phyloP scores from a whole-genome alignment of 1,140 invertebrate genomes.

The Pseudomyrmex dendroicus region DNA sequence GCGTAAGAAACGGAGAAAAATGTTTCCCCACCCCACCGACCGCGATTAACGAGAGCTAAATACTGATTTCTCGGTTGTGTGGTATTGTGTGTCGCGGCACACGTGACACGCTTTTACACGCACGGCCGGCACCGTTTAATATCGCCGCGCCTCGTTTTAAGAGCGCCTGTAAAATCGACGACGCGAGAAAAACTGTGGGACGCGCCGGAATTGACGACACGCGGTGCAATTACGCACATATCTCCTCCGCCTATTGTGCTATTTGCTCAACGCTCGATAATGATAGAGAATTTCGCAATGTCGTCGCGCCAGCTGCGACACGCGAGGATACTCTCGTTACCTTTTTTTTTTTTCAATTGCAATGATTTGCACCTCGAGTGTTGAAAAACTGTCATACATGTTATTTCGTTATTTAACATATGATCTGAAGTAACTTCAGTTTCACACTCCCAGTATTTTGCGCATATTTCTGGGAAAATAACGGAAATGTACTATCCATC shows the following conservation, averaged over 20 bases:
- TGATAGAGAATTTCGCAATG: constrained; percentile 47
- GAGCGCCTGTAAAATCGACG: constrained; percentile 19
- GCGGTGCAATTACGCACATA: constrained; percentile 37
- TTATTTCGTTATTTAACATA: background rate
- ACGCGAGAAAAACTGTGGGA: background rate
- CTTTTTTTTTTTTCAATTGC: no score
- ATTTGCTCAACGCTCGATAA: constrained; percentile 22
- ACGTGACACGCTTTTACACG: constrained; percentile 1
- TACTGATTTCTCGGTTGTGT: constrained; percentile 54
- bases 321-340: background rate
- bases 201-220: background rate
- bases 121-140: background rate
- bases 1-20: constrained; percentile 56
- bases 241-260: constrained; percentile 13
- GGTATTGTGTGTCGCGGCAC: background rate
- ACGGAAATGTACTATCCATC: constrained; percentile 53
- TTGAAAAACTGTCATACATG: background rate
- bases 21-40: no score
- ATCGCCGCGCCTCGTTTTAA: background rate
- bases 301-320: background rate
- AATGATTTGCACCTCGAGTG: background rate
- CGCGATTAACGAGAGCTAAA: constrained; percentile 55
- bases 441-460: background rate
- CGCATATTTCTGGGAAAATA: background rate
- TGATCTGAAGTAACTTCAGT: constrained; percentile 5